Evolutionary conservation across 2,113 vertebrate species (phyloP).

Genomic region (Malaclemys terrapin): DNA sequence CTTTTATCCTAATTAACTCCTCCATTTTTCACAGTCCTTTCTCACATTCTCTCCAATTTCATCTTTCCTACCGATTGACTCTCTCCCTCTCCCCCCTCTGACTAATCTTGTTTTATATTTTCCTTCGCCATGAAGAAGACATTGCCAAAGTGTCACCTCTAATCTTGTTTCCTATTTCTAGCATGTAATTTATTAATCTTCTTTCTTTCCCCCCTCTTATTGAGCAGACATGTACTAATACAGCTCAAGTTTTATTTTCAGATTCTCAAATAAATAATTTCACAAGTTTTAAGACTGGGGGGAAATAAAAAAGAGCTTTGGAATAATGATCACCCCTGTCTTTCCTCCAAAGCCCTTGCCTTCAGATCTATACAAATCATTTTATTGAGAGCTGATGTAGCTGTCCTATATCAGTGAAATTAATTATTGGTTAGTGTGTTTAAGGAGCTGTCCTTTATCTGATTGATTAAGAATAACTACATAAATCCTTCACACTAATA

Average conservation of each 20-base stretch:
- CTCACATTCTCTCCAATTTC: conserved; percentile 35
- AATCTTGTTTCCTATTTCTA: conserved; percentile 75
- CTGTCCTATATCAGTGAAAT: conserved; percentile 66
- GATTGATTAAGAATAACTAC: neutral
- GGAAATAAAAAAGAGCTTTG: conserved; percentile 71
- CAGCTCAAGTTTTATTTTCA: conserved; percentile 79
- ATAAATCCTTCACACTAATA: neutral
- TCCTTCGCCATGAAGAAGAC: conserved; percentile 57
- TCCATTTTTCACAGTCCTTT: conserved; percentile 44
- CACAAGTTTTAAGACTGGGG: conserved; percentile 62
- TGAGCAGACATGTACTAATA: conserved; percentile 73
- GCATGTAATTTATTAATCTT: conserved; percentile 76
- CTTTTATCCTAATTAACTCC: conserved; percentile 51
- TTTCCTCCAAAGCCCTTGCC: conserved; percentile 23
- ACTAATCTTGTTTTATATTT: conserved; percentile 60
- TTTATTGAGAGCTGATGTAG: conserved; percentile 39
- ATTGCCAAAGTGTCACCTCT: conserved; percentile 75
- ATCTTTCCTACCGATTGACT: conserved; percentile 66
- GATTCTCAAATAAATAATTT: conserved; percentile 85
- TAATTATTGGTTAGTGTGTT: conserved; percentile 71
- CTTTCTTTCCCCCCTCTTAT: conserved; percentile 52
- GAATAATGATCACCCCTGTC: conserved; percentile 76
- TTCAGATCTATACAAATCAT: conserved; percentile 64
- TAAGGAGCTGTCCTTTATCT: conserved; percentile 47
- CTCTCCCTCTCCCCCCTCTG: conserved; percentile 28